A percentile compares a stretch with the other conserved stretches of the same genome.
Conservation (phyloP, 2,113 vertebrate species). For the Orcinus orca region DNA sequence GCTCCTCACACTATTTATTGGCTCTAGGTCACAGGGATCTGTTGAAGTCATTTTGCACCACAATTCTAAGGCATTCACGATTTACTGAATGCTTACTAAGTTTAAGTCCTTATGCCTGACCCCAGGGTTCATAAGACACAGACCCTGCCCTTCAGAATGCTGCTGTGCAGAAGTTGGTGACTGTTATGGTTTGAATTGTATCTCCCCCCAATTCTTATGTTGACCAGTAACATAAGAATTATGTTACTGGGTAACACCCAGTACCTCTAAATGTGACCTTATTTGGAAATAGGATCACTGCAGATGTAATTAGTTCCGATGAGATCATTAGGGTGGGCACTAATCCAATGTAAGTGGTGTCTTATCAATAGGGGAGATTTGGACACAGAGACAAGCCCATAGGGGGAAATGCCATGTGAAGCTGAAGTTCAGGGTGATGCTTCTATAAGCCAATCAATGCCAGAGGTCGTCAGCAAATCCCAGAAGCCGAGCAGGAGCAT, state of each 20-base stretch:
- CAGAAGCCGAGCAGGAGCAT: neutral
- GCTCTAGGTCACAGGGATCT: neutral
- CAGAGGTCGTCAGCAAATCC: neutral
- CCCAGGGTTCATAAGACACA: neutral
- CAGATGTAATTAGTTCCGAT: neutral
- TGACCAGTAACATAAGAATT: neutral
- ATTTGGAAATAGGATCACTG: neutral
- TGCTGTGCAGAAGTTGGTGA: neutral
- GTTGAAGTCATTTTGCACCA: neutral
- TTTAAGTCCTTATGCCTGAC: neutral
- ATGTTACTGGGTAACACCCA: neutral
- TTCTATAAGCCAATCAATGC: neutral
- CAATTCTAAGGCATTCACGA: neutral
- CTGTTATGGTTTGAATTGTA: neutral
- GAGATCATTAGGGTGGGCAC: neutral
- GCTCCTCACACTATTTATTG: neutral
- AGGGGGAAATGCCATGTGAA: neutral
- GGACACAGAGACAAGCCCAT: neutral
- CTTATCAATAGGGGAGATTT: neutral
- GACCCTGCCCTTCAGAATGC: neutral
- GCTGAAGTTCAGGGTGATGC: neutral
- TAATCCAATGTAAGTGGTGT: neutral
- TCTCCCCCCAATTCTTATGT: neutral
- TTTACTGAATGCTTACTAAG: neutral
- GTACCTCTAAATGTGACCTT: neutral